A percentile compares a stretch with the other conserved stretches of the same genome.
Conservation (phyloP, 2,888 invertebrate species). For the Ichneumon xanthorius region DNA sequence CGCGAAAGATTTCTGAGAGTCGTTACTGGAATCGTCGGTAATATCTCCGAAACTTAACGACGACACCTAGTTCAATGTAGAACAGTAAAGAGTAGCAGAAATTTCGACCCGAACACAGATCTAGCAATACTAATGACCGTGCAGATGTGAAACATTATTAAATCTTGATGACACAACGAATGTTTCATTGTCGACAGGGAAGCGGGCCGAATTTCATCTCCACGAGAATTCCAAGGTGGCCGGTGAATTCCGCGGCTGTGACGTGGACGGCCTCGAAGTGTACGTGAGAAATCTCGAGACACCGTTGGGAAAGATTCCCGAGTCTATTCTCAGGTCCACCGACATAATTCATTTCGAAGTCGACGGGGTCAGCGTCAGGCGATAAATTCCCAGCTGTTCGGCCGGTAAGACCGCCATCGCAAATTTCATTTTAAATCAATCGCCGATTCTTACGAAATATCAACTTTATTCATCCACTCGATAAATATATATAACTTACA, state of each 20-base stretch:
- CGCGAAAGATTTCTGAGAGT: conserved; percentile 84
- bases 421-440: neutral
- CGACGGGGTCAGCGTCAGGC: conserved; percentile 69
- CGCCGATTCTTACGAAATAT: conserved; percentile 63
- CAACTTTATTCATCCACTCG: conserved; percentile 66
- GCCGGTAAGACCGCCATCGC: conserved; percentile 7
- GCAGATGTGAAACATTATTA: neutral
- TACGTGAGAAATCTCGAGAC: conserved; percentile 83
- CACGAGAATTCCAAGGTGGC: conserved; percentile 83
- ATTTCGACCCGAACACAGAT: neutral
- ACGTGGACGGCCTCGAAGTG: conserved; percentile 83
- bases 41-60: conserved; percentile 61
- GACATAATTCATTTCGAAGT: conserved; percentile 83
- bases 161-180: neutral
- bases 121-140: neutral
- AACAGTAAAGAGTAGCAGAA: neutral
- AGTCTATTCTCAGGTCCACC: conserved; percentile 83
- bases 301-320: conserved; percentile 83
- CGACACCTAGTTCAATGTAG: neutral
- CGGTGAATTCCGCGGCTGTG: conserved; percentile 84
- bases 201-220: conserved; percentile 71
- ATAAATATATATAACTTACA: conserved; percentile 32
- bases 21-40: conserved; percentile 84
- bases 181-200: neutral
- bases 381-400: conserved; percentile 39